These are phyloP conservation scores for Anthopleura xanthogrammica DNA, from an alignment of 92 coral and sea anemone species.

Conservation along the genomic window DNA sequence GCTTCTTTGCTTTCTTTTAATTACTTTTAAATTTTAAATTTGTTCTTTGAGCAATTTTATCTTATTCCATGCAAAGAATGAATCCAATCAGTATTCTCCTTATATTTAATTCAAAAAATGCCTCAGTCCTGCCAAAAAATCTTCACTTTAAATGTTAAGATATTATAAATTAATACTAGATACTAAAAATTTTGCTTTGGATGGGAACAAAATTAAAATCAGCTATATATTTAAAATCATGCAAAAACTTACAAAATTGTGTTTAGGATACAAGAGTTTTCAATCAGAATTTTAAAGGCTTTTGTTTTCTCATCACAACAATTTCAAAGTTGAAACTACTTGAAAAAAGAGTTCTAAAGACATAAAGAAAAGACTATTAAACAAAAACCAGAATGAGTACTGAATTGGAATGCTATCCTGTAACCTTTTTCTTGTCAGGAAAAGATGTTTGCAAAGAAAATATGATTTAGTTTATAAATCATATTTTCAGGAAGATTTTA, in stretches of 20 bases:
- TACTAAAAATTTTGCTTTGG: no score
- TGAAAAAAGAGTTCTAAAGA: background rate
- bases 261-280: no score
- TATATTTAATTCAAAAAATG: background rate
- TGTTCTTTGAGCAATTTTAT: background rate
- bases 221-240: no score
- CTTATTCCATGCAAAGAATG: background rate
- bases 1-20: background rate
- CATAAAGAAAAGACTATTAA: background rate
- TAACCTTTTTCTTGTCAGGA: background rate
- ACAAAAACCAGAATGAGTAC: background rate
- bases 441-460: background rate
- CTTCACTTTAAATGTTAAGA: no score
- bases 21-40: background rate
- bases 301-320: background rate
- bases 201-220: no score
- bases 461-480: background rate
- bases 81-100: background rate
- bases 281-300: background rate
- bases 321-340: background rate
- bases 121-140: background rate
- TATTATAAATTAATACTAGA: no score
- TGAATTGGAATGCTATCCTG: background rate
- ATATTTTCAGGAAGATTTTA: slow-evolving; percentile 10
- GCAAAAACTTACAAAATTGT: no score